phyloP scores from a whole-genome alignment of 1,140 invertebrate genomes.

The Vanessa tameamea region DNA sequence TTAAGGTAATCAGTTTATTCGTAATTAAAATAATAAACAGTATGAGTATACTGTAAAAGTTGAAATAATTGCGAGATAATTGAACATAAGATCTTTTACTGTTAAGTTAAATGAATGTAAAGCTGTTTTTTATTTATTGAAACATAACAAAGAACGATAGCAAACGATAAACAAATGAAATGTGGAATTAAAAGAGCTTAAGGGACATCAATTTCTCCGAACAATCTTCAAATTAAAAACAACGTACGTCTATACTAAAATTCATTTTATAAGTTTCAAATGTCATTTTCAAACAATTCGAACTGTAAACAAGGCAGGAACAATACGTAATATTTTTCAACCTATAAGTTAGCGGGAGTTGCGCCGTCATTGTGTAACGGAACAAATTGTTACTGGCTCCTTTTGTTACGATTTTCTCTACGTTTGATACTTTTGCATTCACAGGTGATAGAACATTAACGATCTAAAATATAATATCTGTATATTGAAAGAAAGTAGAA shows the following conservation, averaged over 20 bases:
- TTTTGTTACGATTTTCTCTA: constrained; percentile 31
- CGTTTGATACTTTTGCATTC: constrained; percentile 25
- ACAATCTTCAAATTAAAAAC: constrained; percentile 8
- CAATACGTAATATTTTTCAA: constrained; percentile 50
- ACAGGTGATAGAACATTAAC: constrained; percentile 5
- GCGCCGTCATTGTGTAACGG: constrained; percentile 33
- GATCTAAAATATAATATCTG: constrained; percentile 9
- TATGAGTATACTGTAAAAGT: no score
- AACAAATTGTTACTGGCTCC: constrained; percentile 44
- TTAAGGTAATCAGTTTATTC: no score
- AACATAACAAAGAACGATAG: no score
- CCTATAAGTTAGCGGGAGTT: constrained; percentile 38
- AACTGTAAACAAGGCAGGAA: constrained; percentile 23
- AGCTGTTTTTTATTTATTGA: no score
- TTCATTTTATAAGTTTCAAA: constrained; percentile 8
- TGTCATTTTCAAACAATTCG: constrained; percentile 10
- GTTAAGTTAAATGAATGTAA: no score
- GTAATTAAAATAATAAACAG: no score
- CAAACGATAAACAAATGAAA: no score
- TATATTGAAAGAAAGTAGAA: no score
- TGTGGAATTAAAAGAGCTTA: no score
- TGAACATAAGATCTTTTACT: no score
- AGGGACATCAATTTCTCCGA: neutral
- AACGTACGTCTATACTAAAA: neutral
- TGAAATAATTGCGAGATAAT: no score